Evolutionary conservation across 2,113 vertebrate species (phyloP).

Genomic region (Triplophysa dalaica): DNA sequence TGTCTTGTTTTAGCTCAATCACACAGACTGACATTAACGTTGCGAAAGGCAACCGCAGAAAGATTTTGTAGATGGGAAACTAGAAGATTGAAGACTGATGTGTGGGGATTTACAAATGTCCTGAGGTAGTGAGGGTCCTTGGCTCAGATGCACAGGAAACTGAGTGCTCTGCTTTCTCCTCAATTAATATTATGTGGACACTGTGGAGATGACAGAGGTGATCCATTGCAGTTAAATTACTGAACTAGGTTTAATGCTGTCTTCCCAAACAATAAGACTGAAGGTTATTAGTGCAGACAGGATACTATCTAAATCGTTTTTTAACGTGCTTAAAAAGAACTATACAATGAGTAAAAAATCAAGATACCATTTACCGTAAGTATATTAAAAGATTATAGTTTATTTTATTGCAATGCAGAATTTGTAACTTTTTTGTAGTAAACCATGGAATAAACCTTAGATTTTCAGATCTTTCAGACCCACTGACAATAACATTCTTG

Average conservation of each 20-base stretch:
- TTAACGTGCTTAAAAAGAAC: no score
- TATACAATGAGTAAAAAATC: no score
- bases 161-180: conserved; percentile 13
- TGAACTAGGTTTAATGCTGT: conserved; percentile 5
- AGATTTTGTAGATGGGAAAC: conserved; percentile 32
- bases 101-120: conserved; percentile 8
- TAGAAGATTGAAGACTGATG: conserved; percentile 35
- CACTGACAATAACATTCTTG: conserved; percentile 32
- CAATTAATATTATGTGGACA: conserved; percentile 24
- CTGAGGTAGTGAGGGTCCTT: conserved; percentile 26
- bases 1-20: not conserved
- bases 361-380: no score
- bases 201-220: conserved; percentile 20
- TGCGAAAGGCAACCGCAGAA: not conserved
- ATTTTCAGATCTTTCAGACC: conserved; percentile 36
- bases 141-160: conserved; percentile 31
- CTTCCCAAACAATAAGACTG: not conserved
- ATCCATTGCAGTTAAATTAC: conserved; percentile 28
- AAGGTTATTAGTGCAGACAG: not conserved
- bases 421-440: not conserved
- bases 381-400: no score
- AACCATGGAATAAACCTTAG: not conserved
- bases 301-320: not conserved
- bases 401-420: not conserved
- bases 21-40: not conserved